Evolutionary conservation across 2,113 vertebrate species (phyloP), one percentile per base, ranked within the genome.

Genomic region (Cisticola juncidis): DNA sequence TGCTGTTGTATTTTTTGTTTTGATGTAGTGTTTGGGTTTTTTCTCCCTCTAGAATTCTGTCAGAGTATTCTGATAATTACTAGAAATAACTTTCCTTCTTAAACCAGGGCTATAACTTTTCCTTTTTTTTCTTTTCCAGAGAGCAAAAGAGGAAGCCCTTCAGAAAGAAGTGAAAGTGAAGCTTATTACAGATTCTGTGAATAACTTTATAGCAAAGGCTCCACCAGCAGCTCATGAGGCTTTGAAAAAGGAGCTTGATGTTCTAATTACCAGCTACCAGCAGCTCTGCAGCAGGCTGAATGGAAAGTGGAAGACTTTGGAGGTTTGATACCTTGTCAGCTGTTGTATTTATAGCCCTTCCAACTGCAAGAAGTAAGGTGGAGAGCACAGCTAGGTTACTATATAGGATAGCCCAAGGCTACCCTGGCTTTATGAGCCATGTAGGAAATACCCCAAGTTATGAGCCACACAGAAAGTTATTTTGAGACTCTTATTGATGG

Each of bases 161-260:
- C 99, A 99, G 92, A 99, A 99, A 90, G 99, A 99, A 97, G 97
- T 98, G 14, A 99, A 99, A 98, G 99, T 99, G 86, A 99, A 99
- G 89, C 98, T 99, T 68, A 98, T 99, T 81, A 99, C 98, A 2
- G 99, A 99, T 87, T 99, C 98, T 0, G 99, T 99, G 81, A 99
- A 98, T 94, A 99, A 97, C 85, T 99, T 99, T 91, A 99, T 99
- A 90, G 97, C 98, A 92, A 99, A 99, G 79, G 99, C 99, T 86
- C 99, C 99, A 47, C 98, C 99, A 73, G 98, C 98, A 72, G 99
- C 99, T 96, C 99, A 99, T n/a, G 99, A 99, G 84, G 98, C 99
- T 83, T 97, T 99, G 97, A 99, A 98, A 92, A 98, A 98, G 31
- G 99, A 99, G 89, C 98, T 99, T 61, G 98, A 98, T 28, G 96